Evolutionary conservation across 2,888 invertebrate genomes (phyloP), one percentile per base, ranked within the genome.

Genomic region (Agriopis aurantiaria): DNA sequence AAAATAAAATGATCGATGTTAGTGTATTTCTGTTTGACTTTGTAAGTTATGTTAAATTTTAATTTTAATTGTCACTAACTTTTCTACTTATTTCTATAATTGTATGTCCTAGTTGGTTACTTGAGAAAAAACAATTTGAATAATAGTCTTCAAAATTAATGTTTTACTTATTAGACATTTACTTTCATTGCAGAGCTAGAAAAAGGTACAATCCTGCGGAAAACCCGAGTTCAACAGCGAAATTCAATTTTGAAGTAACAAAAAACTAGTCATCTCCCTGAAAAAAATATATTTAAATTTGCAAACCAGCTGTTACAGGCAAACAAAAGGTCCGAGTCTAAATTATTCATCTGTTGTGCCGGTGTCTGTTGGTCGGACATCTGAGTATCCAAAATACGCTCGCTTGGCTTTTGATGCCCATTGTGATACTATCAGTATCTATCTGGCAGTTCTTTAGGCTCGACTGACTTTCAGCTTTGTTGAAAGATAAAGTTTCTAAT

Each of bases 331-430:
- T 46, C 59, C 23, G 40, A 57, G 43, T 57, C 51, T 57, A 68
- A 68, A 68, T 62, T 52, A 68, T 68, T 61, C 56, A 65, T 64
- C 59, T 14, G 62, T 57, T 40, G 17, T 58, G 46, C 60, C 49
- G 49, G 49, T n/a, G n/a, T n/a, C n/a, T n/a, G n/a, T n/a, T 48
- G 33, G 40, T 33, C 10, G 51, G 46, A 48, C 59, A 49, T n/a
- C n/a, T 14, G 48, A 53, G 43, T 45, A 55, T 60, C 17, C 11
- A 43, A 56, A 65, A 45, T 65, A 60, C 55, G 51, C 69, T 14
- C 33, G 33, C 60, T 53, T 23, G 12, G 53, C 43, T 65, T 69
- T 69, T 56, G 56, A 65, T 41, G 60, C 12, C 65, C 41, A 51
- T 69, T 69, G 69, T 65, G 40, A 40, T 14, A 11, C 33, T 3